These are phyloP conservation scores for Fundulus diaphanus DNA, from an alignment of 2,797 vertebrate species.

Conservation along the genomic window DNA sequence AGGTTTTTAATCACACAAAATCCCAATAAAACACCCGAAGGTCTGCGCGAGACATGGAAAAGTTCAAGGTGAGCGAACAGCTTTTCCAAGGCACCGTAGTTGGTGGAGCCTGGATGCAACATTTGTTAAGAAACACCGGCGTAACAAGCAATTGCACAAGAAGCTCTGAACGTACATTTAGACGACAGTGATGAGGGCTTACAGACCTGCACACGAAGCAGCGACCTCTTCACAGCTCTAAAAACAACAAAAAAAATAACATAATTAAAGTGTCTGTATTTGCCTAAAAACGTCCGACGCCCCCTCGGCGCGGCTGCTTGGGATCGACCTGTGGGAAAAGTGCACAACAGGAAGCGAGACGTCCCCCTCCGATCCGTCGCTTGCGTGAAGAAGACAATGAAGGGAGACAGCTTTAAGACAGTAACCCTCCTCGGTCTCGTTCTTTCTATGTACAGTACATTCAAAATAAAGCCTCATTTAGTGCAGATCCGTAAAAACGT, in stretches of 20 bases:
- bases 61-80: not conserved
- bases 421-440: conserved; percentile 55
- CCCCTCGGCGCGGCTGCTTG: conserved; percentile 21
- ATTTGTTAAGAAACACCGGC: conserved; percentile 53
- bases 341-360: conserved; percentile 59
- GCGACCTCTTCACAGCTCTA: conserved; percentile 41
- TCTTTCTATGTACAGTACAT: conserved; percentile 78
- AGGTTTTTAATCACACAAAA: not conserved
- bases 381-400: conserved; percentile 37
- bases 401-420: conserved; percentile 46
- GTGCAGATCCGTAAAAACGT: conserved; percentile 73
- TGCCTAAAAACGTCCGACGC: conserved; percentile 11
- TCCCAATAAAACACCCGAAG: not conserved
- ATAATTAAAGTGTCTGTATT: conserved; percentile 31
- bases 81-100: not conserved
- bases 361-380: conserved; percentile 30
- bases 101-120: conserved; percentile 66
- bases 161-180: conserved; percentile 33
- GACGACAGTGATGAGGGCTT: conserved; percentile 35
- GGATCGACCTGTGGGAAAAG: conserved; percentile 31
- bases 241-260: conserved; percentile 33
- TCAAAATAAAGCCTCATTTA: conserved; percentile 79
- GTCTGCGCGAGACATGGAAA: not conserved
- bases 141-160: conserved; percentile 58
- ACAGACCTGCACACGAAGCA: conserved; percentile 41